Evolutionary conservation across 2,113 vertebrate species (phyloP).

Genomic region (Chionomys nivalis): DNA sequence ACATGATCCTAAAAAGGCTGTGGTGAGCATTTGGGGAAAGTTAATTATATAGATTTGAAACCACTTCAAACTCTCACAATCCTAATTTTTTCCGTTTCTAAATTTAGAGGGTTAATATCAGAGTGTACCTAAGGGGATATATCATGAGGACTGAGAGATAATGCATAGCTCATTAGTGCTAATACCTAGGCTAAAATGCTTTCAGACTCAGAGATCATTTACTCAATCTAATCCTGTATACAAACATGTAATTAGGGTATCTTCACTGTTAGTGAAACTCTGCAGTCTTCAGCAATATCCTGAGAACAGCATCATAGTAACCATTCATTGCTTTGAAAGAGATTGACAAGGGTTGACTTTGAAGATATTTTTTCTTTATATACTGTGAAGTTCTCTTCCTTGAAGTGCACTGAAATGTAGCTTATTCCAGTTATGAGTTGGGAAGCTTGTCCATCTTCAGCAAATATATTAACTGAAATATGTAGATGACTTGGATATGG

Average conservation of each 20-base stretch:
- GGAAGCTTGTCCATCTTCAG: conserved; percentile 49
- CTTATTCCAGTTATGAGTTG: conserved; percentile 60
- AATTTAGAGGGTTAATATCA: conserved; percentile 49
- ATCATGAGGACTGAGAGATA: background rate
- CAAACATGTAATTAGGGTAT: conserved; percentile 11
- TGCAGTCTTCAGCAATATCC: background rate
- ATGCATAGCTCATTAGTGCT: background rate
- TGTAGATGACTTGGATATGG: conserved; percentile 57
- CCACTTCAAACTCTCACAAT: conserved; percentile 7
- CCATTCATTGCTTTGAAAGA: conserved; percentile 23
- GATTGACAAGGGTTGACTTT: conserved; percentile 9
- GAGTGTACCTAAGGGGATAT: conserved; percentile 7
- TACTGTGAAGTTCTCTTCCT: conserved; percentile 46
- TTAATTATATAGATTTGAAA: conserved; percentile 50
- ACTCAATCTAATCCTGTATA: background rate
- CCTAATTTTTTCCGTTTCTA: conserved; percentile 46
- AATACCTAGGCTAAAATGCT: conserved; percentile 53
- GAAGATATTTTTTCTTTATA: conserved; percentile 57
- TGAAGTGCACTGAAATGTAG: conserved; percentile 56
- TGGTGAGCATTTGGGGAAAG: background rate
- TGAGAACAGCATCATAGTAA: conserved; percentile 46
- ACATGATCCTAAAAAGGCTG: background rate
- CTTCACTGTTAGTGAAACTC: conserved; percentile 31
- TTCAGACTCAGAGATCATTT: conserved; percentile 21
- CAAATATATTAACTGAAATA: conserved; percentile 57